Evolutionary conservation across 2,888 invertebrate genomes (phyloP).

Genomic region (Hypsopygia costalis): DNA sequence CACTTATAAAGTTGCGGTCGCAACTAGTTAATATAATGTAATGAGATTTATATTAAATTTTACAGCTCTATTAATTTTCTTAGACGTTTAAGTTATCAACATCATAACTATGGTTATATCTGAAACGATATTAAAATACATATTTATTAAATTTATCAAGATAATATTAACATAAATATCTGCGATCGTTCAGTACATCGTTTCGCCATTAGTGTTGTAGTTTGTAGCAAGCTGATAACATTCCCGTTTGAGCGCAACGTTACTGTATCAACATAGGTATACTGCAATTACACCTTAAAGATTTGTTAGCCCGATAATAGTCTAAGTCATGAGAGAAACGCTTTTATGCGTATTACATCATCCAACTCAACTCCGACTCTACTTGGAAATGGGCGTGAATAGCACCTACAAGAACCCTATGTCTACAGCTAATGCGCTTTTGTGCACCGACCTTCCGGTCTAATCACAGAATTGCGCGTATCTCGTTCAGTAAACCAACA

Average conservation of each 20-base stretch:
- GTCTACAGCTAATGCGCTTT: no score
- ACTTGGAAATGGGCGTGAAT: no score
- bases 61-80: not conserved
- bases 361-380: no score
- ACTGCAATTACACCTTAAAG: constrained; percentile 63
- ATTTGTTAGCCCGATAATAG: constrained; percentile 50
- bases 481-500: no score
- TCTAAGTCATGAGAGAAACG: constrained; percentile 27
- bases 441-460: no score
- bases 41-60: no score
- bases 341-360: no score
- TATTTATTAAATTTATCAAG: constrained; percentile 25
- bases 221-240: constrained; percentile 60
- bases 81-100: not conserved
- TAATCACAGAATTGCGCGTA: no score
- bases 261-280: constrained; percentile 52
- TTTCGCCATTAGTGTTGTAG: constrained; percentile 61
- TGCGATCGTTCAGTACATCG: constrained; percentile 45
- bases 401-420: no score
- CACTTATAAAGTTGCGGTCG: no score
- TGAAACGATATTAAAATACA: constrained; percentile 11
- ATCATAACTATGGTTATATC: not conserved
- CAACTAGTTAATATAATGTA: no score
- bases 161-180: constrained; percentile 48
- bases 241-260: constrained; percentile 45